These are phyloP conservation scores for Drosophila melanogaster DNA, from an alignment of 1,140 invertebrate species.

Conservation along the genomic window DNA sequence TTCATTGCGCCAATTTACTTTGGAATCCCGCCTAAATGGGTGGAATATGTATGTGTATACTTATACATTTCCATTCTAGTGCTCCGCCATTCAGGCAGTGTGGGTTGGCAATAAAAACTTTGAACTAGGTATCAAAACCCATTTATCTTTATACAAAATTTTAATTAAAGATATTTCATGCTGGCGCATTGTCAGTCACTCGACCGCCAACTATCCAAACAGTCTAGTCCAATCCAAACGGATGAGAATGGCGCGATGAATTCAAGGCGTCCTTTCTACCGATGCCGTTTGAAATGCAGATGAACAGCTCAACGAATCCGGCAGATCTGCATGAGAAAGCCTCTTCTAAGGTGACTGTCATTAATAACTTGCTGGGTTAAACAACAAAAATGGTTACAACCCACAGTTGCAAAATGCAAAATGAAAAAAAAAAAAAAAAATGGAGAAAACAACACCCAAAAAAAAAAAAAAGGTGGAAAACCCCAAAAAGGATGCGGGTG, in stretches of 20 bases:
- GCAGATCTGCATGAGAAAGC: slow-evolving; percentile 69
- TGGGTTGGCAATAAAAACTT: slow-evolving; percentile 73
- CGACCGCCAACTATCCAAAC: slow-evolving; percentile 2
- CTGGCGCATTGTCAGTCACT: slow-evolving; percentile 68
- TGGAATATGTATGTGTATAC: neutral
- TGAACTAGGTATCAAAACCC: slow-evolving; percentile 77
- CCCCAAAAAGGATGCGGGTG: slow-evolving; percentile 3
- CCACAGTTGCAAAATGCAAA: slow-evolving; percentile 17
- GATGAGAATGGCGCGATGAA: slow-evolving; percentile 14
- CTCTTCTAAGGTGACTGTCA: slow-evolving; percentile 64
- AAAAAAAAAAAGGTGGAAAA: neutral
- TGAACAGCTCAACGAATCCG: slow-evolving; percentile 28
- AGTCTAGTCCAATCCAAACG: slow-evolving; percentile 2
- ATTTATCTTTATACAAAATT: slow-evolving; percentile 82
- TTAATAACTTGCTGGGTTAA: slow-evolving; percentile 72
- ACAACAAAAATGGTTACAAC: slow-evolving; percentile 41
- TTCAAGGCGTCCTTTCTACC: slow-evolving; percentile 47
- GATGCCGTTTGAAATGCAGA: slow-evolving; percentile 66
- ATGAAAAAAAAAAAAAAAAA: slow-evolving; percentile 17
- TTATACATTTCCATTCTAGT: neutral
- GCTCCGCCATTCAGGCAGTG: neutral
- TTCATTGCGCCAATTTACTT: slow-evolving; percentile 75
- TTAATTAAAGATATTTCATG: slow-evolving; percentile 82
- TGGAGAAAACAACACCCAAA: too few species aligned
- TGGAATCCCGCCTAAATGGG: slow-evolving; percentile 44